Evolutionary conservation across 2,113 vertebrate species (phyloP).

Genomic region (Sebastes schlegelii): DNA sequence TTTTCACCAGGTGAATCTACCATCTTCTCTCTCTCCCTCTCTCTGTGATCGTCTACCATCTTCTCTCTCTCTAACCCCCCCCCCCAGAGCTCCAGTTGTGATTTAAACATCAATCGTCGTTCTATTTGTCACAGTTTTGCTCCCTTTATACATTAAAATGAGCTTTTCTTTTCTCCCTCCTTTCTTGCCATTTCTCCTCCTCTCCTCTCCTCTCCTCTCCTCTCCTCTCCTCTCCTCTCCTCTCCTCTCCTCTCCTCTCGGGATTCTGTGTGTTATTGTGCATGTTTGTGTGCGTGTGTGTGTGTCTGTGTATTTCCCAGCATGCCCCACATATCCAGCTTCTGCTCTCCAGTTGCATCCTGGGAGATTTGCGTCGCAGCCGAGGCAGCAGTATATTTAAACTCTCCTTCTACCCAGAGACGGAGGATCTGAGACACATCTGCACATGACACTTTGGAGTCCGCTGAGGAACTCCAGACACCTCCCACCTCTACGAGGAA

Average conservation of each 20-base stretch:
- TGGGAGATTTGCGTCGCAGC: constrained; percentile 13
- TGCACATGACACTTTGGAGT: constrained; percentile 26
- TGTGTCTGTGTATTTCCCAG: background rate
- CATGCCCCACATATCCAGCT: constrained; percentile 27
- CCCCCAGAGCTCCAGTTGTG: background rate
- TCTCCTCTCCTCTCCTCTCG: background rate
- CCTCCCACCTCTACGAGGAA: constrained; percentile 3
- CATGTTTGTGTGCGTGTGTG: background rate
- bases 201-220: background rate
- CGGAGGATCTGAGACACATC: constrained; percentile 31
- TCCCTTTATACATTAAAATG: constrained; percentile 12
- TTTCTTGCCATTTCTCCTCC: background rate
- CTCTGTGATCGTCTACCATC: background rate
- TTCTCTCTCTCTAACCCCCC: background rate
- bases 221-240: background rate
- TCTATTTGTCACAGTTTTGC: background rate
- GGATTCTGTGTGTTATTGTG: background rate
- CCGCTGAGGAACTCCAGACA: constrained; percentile 13
- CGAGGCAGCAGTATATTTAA: constrained; percentile 44
- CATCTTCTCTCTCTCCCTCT: background rate
- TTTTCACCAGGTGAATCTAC: background rate
- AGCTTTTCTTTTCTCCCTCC: constrained; percentile 5
- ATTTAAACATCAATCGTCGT: constrained; percentile 7
- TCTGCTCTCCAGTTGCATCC: constrained; percentile 39
- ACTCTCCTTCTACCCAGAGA: constrained; percentile 17